These are phyloP conservation scores for Neodiprion fabricii DNA, from an alignment of 1,140 invertebrate species.

Conservation along the genomic window DNA sequence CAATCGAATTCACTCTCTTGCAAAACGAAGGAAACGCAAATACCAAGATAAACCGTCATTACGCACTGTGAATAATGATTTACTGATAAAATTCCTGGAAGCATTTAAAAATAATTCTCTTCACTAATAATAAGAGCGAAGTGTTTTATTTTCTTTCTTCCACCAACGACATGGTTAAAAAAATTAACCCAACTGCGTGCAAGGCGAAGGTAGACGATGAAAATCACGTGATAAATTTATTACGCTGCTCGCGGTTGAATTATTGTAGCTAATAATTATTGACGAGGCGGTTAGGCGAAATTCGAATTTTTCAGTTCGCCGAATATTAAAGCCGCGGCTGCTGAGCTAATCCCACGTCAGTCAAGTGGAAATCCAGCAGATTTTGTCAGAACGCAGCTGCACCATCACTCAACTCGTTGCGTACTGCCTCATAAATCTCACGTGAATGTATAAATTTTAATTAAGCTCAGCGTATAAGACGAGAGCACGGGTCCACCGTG, in stretches of 20 bases:
- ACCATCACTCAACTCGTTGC: not conserved
- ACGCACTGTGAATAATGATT: no score
- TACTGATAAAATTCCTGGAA: no score
- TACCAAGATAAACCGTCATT: no score
- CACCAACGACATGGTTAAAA: no score
- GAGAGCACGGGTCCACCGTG: slow-evolving; percentile 8
- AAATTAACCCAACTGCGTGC: no score
- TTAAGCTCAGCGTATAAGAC: slow-evolving; percentile 28
- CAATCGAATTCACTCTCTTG: no score
- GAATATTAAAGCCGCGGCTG: slow-evolving; percentile 10
- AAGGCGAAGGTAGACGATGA: no score
- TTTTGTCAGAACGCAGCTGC: slow-evolving; percentile 22
- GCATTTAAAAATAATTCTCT: no score
- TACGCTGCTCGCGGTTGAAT: not conserved
- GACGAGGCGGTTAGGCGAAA: not conserved
- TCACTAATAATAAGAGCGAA: no score
- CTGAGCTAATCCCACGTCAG: slow-evolving; percentile 35
- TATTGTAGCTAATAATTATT: not conserved
- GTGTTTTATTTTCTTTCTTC: no score
- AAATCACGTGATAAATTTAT: no score
- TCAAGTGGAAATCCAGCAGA: slow-evolving; percentile 36
- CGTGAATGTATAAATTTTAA: slow-evolving; percentile 36
- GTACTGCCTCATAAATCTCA: slow-evolving; percentile 30
- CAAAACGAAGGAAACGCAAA: no score
- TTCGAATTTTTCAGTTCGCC: slow-evolving; percentile 11